phyloP scores from a whole-genome alignment of 2,888 invertebrate species.

The Papilio elwesi region DNA sequence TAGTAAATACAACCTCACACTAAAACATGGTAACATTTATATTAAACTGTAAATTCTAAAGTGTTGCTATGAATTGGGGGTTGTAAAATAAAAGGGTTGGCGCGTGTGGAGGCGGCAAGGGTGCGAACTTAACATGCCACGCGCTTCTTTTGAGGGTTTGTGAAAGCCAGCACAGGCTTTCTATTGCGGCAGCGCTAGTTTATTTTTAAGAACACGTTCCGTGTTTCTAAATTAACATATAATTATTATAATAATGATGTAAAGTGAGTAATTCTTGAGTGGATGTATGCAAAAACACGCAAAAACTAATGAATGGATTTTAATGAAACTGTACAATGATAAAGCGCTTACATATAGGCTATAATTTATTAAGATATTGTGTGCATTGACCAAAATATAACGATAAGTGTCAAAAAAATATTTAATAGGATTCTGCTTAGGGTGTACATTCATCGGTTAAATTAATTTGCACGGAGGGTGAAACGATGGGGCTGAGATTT shows the following conservation, averaged over 20 bases:
- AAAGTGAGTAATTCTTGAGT: conserved; percentile 11
- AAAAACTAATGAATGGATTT: no score
- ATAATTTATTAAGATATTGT: no score
- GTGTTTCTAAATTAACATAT: neutral
- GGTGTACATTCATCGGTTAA: no score
- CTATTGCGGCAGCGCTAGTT: conserved; percentile 19
- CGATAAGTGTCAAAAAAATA: no score
- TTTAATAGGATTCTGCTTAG: no score
- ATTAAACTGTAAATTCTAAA: conserved; percentile 13
- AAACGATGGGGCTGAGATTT: no score
- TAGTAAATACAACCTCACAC: neutral
- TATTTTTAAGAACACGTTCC: conserved; percentile 16
- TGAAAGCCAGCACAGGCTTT: conserved; percentile 23
- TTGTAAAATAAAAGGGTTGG: conserved; percentile 20
- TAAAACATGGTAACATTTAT: conserved; percentile 14
- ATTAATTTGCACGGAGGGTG: no score
- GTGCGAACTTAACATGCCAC: conserved; percentile 26
- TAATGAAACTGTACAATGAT: no score
- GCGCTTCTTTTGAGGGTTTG: conserved; percentile 18
- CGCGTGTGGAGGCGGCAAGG: neutral
- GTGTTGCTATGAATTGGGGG: conserved; percentile 19
- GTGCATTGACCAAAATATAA: no score
- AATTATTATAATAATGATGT: neutral
- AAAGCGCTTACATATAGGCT: no score
- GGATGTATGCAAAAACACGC: no score